These are phyloP conservation scores for Brachyhypopomus occidentalis DNA, from an alignment of 2,113 vertebrate species.

Conservation along the genomic window DNA sequence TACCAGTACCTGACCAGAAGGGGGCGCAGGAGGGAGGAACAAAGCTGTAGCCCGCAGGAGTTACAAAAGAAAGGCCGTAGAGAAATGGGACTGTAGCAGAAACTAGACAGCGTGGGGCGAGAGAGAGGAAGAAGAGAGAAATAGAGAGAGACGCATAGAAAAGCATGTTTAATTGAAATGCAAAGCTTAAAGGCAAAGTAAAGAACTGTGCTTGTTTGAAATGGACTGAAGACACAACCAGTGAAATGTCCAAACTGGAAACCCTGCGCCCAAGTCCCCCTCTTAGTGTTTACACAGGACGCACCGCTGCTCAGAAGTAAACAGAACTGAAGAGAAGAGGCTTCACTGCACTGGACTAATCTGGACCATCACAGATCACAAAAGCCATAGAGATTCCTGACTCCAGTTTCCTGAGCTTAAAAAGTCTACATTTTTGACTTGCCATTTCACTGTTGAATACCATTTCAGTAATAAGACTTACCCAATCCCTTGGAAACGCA, in stretches of 20 bases:
- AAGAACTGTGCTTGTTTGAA: conserved; percentile 58
- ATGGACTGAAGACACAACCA: background rate
- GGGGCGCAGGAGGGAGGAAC: conserved; percentile 95
- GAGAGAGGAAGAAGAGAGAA: conserved; percentile 66
- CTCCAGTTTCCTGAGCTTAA: too few species aligned
- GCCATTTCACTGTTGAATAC: too few species aligned
- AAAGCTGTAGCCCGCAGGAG: conserved; percentile 97
- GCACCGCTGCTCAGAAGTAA: background rate
- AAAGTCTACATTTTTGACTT: too few species aligned
- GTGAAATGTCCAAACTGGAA: background rate
- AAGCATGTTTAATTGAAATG: conserved; percentile 68
- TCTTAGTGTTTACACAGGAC: too few species aligned
- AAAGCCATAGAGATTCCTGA: too few species aligned
- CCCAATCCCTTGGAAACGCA: background rate
- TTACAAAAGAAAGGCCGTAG: conserved; percentile 96
- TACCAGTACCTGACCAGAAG: conserved; percentile 99
- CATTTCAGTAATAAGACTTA: too few species aligned
- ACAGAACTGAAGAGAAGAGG: background rate
- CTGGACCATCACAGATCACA: too few species aligned
- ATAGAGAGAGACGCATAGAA: conserved; percentile 64
- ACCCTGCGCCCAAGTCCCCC: background rate
- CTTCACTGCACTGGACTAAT: too few species aligned
- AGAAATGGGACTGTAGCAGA: conserved; percentile 90
- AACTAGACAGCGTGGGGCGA: conserved; percentile 29
- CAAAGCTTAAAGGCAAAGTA: conserved; percentile 61